Base-by-base conservation (phyloP, 1,140 invertebrate genomes). In the Drosophila sp. region DNA sequence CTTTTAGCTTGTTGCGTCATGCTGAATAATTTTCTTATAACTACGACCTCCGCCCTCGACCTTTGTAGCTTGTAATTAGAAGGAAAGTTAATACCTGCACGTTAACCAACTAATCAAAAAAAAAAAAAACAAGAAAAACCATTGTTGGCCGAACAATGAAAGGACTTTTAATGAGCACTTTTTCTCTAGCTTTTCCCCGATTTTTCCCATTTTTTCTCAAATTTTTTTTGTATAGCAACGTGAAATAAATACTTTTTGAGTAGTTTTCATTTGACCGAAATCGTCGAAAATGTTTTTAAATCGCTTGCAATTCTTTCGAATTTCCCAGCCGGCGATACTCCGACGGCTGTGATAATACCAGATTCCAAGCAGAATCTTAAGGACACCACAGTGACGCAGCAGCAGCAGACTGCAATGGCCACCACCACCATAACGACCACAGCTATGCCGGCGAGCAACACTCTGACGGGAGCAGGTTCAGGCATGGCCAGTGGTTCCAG, bases 311-410 rank as follows among this genome's bases (percentile, higher is more conserved):
- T 10, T 40, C 30, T 57, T 38, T 29, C 65, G 30, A 23, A 7
- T 17, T 27, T 64, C 56, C 3, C 55, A 92, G 91, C 91, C 78
- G 74, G 79, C 76, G 91, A 92, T 71, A 90, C 82, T 72, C 84
- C 86, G 66, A 90, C 91, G 71, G 79, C 91, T 90, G 90, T 92
- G 85, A 92, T 92, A 85, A 91, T 92, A 71, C 83, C 90, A 66
- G 91, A 92, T 73, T 92, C 91, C 6, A 85, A 90, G 72, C 90
- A 90, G 55, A 92, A 92, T 80, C 84, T 92, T 6, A 92, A 85
- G 76, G 91, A 92, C 79, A 91, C 90, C 10, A 87, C 81, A 40
- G 89, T 89, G 30, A 92, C 79, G 70, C 67, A 50, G 44, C 44
- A 50, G 44, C 44, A 50, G 1, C 44, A 89, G 60, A 80, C 78